phyloP scores from a whole-genome alignment of 2,888 invertebrate genomes.

The Pseudoips prasinana region DNA sequence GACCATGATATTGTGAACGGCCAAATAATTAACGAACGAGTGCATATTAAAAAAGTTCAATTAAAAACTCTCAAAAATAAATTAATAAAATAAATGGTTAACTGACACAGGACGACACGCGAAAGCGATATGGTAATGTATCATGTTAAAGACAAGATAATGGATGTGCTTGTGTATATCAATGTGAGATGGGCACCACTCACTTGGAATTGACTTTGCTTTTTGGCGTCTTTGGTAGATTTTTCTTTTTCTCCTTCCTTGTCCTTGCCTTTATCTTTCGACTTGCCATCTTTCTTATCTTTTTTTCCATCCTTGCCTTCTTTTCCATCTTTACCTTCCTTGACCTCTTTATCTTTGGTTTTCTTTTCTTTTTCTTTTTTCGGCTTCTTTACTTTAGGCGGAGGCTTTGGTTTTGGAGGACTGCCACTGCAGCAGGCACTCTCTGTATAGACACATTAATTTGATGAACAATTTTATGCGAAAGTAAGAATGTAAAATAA shows the following conservation, averaged over 20 bases:
- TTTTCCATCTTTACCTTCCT: conserved; percentile 71
- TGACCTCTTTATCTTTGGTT: conserved; percentile 83
- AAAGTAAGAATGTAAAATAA: too few species aligned
- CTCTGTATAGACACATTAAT: conserved; percentile 70
- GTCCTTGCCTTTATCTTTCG: conserved; percentile 79
- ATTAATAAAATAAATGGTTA: conserved; percentile 56
- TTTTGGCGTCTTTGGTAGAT: conserved; percentile 81
- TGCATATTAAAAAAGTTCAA: conserved; percentile 51
- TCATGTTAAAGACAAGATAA: conserved; percentile 52
- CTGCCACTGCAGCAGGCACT: conserved; percentile 91
- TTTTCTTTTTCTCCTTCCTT: conserved; percentile 83
- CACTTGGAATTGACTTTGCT: conserved; percentile 86
- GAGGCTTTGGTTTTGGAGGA: conserved; percentile 85
- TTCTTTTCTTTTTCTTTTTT: conserved; percentile 85
- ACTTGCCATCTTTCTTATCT: conserved; percentile 82
- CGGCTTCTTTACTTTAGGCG: conserved; percentile 86
- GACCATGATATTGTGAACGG: conserved; percentile 40
- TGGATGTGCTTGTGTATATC: conserved; percentile 73
- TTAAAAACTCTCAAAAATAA: conserved; percentile 47
- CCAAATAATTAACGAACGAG: conserved; percentile 44
- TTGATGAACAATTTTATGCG: background rate
- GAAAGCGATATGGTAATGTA: conserved; percentile 53
- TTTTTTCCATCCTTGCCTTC: conserved; percentile 79
- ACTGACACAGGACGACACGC: conserved; percentile 67
- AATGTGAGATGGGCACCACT: conserved; percentile 34